Evolutionary conservation across 1,140 invertebrate genomes (phyloP).

Genomic region (Neomicropteryx cornuta): DNA sequence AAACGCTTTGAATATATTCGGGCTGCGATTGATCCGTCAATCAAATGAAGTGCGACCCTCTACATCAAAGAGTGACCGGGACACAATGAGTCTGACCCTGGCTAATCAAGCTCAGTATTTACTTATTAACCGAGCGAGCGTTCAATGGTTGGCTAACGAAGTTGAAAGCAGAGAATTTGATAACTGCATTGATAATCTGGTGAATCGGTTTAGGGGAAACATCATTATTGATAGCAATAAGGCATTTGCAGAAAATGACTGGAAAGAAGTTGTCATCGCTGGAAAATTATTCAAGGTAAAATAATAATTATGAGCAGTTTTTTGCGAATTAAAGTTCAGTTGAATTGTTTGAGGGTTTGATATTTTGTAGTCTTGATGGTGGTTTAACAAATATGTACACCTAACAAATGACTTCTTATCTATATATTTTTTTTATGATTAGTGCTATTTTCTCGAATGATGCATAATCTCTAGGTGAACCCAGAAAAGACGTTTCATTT

Average conservation of each 20-base stretch:
- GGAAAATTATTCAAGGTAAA: constrained; percentile 52
- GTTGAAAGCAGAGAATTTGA: constrained; percentile 40
- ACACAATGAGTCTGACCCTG: constrained; percentile 50
- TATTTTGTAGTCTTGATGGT: too few relatives aligned
- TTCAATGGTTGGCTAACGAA: constrained; percentile 53
- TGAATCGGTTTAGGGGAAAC: constrained; percentile 58
- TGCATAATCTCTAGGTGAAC: too few relatives aligned
- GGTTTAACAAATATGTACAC: constrained; percentile 2
- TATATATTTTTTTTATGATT: too few relatives aligned
- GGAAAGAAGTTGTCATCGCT: constrained; percentile 60
- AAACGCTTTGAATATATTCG: constrained; percentile 48
- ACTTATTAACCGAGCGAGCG: constrained; percentile 65
- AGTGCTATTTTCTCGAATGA: too few relatives aligned
- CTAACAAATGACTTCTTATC: constrained; percentile 4
- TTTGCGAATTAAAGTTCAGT: constrained; percentile 11
- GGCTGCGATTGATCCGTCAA: constrained; percentile 59
- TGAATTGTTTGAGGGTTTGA: constrained; percentile 5
- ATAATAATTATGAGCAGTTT: not conserved
- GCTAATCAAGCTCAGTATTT: constrained; percentile 85
- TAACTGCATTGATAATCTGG: constrained; percentile 41
- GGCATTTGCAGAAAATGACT: constrained; percentile 67
- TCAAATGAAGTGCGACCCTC: constrained; percentile 28
- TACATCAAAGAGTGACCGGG: constrained; percentile 25
- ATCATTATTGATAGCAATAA: constrained; percentile 47
- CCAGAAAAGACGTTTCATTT: too few relatives aligned